Evolutionary conservation across 2,797 vertebrate genomes (phyloP).

Genomic region (Aselliscus stoliczkanus): DNA sequence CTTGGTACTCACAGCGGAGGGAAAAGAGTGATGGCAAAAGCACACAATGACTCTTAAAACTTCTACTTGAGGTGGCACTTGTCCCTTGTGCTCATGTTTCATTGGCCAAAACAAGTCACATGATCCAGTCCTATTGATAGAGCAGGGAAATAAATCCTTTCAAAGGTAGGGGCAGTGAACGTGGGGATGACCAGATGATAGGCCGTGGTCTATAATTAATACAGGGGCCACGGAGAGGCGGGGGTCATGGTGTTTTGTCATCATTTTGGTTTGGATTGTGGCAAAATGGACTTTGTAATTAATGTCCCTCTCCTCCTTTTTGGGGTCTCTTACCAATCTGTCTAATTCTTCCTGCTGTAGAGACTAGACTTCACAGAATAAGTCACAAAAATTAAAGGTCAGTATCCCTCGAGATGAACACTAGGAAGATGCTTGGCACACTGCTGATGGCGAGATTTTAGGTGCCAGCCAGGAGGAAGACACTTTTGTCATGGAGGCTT

Average conservation of each 20-base stretch:
- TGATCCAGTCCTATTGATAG: not conserved
- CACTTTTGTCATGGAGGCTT: too few relatives aligned
- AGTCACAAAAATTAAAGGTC: not conserved
- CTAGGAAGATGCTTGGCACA: too few relatives aligned
- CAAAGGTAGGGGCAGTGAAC: fast-evolving
- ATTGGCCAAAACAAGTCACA: not conserved
- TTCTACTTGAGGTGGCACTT: fast-evolving
- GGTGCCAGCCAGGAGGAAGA: not conserved
- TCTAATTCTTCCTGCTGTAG: not conserved
- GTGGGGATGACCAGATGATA: too few relatives aligned
- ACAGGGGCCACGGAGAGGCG: fast-evolving
- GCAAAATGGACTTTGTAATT: not conserved
- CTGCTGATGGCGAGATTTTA: not conserved
- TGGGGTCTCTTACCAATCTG: not conserved
- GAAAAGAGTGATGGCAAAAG: not conserved
- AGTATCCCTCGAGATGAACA: not conserved
- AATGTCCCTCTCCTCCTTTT: not conserved
- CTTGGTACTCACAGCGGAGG: not conserved
- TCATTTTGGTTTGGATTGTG: not conserved
- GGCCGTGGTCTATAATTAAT: fast-evolving
- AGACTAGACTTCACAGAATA: not conserved
- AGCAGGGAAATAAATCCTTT: not conserved
- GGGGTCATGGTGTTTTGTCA: not conserved
- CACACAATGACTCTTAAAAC: fast-evolving
- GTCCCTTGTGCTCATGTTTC: not conserved